Conservation (phyloP, 2,888 invertebrate species). For the Heliconius cydno region DNA sequence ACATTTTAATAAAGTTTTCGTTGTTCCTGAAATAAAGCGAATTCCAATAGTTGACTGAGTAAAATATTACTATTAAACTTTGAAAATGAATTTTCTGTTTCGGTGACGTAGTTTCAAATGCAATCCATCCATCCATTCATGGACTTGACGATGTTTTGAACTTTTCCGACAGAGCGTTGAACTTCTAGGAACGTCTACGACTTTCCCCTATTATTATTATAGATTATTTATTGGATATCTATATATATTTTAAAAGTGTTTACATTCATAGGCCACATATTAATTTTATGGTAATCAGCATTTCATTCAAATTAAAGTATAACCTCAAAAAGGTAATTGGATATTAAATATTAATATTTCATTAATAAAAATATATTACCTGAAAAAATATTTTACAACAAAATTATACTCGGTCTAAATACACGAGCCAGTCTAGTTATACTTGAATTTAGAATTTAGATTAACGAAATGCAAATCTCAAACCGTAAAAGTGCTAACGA, state of each 20-base stretch:
- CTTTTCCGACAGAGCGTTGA: constrained; percentile 36
- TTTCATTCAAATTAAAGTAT: no score
- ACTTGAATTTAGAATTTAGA: constrained; percentile 33
- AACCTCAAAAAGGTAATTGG: no score
- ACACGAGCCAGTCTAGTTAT: neutral
- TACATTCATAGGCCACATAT: neutral
- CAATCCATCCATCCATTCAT: constrained; percentile 37
- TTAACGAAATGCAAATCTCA: constrained; percentile 47
- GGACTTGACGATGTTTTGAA: constrained; percentile 25
- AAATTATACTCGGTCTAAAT: neutral
- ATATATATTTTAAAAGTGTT: neutral
- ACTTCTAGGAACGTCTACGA: constrained; percentile 19
- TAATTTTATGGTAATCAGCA: no score
- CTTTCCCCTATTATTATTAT: neutral
- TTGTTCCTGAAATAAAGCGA: neutral
- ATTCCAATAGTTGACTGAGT: constrained; percentile 2
- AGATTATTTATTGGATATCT: neutral
- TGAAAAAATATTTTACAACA: no score
- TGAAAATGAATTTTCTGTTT: constrained; percentile 23
- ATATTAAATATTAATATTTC: no score
- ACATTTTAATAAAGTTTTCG: neutral
- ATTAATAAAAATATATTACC: no score
- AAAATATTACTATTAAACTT: constrained; percentile 28
- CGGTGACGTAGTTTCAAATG: constrained; percentile 26
- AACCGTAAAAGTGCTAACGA: constrained; percentile 50